Conservation (phyloP, 2,113 vertebrate genomes). For the Triplophysa tibetana region DNA sequence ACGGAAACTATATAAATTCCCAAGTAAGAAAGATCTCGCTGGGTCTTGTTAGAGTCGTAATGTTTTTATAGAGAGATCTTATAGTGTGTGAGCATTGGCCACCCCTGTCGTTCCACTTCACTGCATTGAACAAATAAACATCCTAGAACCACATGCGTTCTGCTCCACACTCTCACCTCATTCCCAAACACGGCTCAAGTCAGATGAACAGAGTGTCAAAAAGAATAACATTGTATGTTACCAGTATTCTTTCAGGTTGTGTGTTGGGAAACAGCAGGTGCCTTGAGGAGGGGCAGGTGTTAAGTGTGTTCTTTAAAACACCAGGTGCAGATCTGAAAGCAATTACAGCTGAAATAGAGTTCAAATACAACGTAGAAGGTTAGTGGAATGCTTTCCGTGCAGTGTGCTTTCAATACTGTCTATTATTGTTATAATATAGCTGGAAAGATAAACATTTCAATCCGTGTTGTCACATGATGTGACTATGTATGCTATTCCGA, state of each 20-base stretch:
- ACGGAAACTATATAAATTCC: slow-evolving; percentile 19
- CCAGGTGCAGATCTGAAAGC: slow-evolving; percentile 49
- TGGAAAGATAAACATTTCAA: background rate
- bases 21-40: slow-evolving; percentile 45
- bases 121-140: slow-evolving; percentile 48
- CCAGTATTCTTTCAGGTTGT: slow-evolving; percentile 53
- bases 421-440: background rate
- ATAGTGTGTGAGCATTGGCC: slow-evolving; percentile 43
- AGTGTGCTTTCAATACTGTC: background rate
- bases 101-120: slow-evolving; percentile 23
- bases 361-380: background rate
- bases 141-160: slow-evolving; percentile 57
- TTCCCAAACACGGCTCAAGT: slow-evolving; percentile 23
- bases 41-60: slow-evolving; percentile 15
- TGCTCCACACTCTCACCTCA: slow-evolving; percentile 55
- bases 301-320: slow-evolving; percentile 63
- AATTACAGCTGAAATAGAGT: slow-evolving; percentile 31
- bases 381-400: background rate
- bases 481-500: background rate
- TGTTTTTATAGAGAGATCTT: slow-evolving; percentile 31
- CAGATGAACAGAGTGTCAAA: slow-evolving; percentile 21
- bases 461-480: background rate
- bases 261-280: slow-evolving; percentile 58
- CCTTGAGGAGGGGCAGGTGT: slow-evolving; percentile 59
- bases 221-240: background rate